phyloP scores from a whole-genome alignment of 2,113 vertebrate species.

The Clarias magur region DNA sequence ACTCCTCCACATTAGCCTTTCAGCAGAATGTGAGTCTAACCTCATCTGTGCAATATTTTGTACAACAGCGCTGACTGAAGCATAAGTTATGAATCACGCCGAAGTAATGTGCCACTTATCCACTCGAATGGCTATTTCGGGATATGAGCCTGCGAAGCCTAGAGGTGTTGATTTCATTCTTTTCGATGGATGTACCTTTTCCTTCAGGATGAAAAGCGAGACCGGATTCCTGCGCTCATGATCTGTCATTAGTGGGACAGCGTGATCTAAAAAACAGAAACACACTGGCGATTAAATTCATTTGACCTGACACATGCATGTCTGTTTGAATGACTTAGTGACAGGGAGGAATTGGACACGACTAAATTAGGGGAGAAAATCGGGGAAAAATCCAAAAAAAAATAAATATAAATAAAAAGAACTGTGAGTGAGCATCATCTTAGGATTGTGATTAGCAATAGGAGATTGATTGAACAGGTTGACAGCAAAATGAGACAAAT shows the following conservation, averaged over 20 bases:
- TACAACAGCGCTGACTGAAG: not conserved
- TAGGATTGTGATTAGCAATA: not conserved
- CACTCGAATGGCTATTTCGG: conserved; percentile 42
- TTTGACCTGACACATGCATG: not conserved
- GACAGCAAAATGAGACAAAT: too few species aligned
- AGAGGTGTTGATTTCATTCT: conserved; percentile 1
- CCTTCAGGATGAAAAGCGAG: conserved; percentile 88
- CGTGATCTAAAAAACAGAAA: conserved; percentile 69
- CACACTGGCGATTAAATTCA: not conserved
- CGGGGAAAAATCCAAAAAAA: too few species aligned
- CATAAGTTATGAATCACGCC: not conserved
- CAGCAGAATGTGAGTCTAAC: not conserved
- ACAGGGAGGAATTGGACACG: too few species aligned
- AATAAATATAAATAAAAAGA: too few species aligned
- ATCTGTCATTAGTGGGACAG: conserved; percentile 69
- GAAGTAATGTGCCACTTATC: conserved; percentile 39
- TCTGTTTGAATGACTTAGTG: not conserved
- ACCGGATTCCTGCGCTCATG: conserved; percentile 82
- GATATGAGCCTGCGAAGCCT: not conserved
- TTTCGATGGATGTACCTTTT: conserved; percentile 76
- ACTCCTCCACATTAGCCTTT: not conserved
- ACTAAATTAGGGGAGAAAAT: too few species aligned
- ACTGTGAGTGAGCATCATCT: not conserved
- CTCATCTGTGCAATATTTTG: conserved; percentile 7
- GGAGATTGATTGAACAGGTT: not conserved